These are phyloP conservation scores for Austrofundulus limnaeus DNA, from an alignment of 2,113 vertebrate genomes.

Conservation along the genomic window DNA sequence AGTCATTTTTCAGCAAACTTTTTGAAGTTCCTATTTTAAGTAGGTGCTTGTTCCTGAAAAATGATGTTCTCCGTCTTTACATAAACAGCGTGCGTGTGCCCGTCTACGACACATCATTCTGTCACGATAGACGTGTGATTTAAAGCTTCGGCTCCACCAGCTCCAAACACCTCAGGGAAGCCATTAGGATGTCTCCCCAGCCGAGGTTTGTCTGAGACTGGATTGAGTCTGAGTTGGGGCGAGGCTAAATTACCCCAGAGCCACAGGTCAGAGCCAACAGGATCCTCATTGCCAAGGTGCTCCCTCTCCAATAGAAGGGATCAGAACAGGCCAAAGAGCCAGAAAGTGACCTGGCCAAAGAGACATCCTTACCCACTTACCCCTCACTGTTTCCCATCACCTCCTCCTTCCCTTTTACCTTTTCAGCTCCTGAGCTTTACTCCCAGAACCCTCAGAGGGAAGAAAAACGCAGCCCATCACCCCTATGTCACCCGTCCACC, in stretches of 20 bases:
- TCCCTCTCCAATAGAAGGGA: slow-evolving; percentile 65
- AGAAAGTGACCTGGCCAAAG: slow-evolving; percentile 57
- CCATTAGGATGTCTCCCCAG: slow-evolving; percentile 65
- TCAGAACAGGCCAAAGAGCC: slow-evolving; percentile 66
- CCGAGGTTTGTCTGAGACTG: slow-evolving; percentile 42
- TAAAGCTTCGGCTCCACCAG: slow-evolving; percentile 36
- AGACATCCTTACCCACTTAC: slow-evolving; percentile 63
- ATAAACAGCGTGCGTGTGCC: not conserved
- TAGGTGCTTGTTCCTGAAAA: slow-evolving; percentile 1
- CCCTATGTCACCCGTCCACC: slow-evolving; percentile 23
- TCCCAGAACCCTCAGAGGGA: slow-evolving; percentile 36
- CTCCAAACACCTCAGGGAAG: slow-evolving; percentile 69
- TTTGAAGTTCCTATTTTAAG: not conserved
- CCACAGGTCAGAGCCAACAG: slow-evolving; percentile 69
- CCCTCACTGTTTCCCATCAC: slow-evolving; percentile 38
- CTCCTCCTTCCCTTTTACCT: slow-evolving; percentile 21
- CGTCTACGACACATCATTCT: slow-evolving; percentile 1
- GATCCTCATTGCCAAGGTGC: slow-evolving; percentile 57
- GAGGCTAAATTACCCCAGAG: slow-evolving; percentile 71
- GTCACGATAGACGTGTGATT: slow-evolving; percentile 23
- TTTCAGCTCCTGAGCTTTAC: slow-evolving; percentile 37
- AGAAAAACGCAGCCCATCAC: slow-evolving; percentile 45
- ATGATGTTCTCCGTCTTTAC: not conserved
- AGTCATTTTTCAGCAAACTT: slow-evolving; percentile 20
- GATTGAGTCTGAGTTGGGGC: slow-evolving; percentile 42